Evolutionary conservation across 2,888 invertebrate species (phyloP).

Genomic region (Chrysomela aeneicollis): DNA sequence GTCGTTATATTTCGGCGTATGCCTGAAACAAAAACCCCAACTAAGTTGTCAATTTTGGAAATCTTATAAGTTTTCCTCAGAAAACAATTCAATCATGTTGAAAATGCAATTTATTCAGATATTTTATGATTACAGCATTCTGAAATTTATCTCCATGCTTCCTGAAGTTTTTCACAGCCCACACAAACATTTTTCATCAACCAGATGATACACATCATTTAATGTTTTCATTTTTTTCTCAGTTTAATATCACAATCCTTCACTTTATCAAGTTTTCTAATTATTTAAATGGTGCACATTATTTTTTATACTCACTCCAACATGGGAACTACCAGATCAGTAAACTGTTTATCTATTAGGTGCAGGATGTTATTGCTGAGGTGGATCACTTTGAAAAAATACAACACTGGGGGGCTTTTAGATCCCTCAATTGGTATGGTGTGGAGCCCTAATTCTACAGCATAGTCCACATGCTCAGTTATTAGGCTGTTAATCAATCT

Average conservation of each 20-base stretch:
- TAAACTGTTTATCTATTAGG: slow-evolving; percentile 91
- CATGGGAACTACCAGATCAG: slow-evolving; percentile 87
- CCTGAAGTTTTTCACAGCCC: too few species aligned
- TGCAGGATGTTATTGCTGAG: slow-evolving; percentile 94
- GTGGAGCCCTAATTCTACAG: slow-evolving; percentile 90
- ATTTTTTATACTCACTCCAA: slow-evolving; percentile 71
- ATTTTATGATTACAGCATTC: too few species aligned
- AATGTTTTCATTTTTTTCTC: too few species aligned
- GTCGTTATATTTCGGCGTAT: slow-evolving; percentile 87
- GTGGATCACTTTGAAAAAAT: slow-evolving; percentile 92
- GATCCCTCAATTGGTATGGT: slow-evolving; percentile 86
- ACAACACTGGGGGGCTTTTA: slow-evolving; percentile 83
- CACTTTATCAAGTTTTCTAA: too few species aligned
- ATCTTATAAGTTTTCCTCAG: too few species aligned
- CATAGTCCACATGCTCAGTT: slow-evolving; percentile 95
- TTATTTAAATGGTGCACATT: neutral
- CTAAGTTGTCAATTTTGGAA: too few species aligned
- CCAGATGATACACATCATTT: too few species aligned
- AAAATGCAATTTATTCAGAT: slow-evolving; percentile 20
- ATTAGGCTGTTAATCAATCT: slow-evolving; percentile 84
- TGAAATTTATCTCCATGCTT: too few species aligned
- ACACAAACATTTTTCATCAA: too few species aligned
- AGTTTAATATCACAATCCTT: too few species aligned
- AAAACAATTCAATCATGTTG: neutral
- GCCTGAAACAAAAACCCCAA: slow-evolving; percentile 68